A percentile compares a stretch with the other conserved stretches of the same genome.
phyloP scores from a whole-genome alignment of 2,888 invertebrate genomes.

The Anoplius nigerrimus region DNA sequence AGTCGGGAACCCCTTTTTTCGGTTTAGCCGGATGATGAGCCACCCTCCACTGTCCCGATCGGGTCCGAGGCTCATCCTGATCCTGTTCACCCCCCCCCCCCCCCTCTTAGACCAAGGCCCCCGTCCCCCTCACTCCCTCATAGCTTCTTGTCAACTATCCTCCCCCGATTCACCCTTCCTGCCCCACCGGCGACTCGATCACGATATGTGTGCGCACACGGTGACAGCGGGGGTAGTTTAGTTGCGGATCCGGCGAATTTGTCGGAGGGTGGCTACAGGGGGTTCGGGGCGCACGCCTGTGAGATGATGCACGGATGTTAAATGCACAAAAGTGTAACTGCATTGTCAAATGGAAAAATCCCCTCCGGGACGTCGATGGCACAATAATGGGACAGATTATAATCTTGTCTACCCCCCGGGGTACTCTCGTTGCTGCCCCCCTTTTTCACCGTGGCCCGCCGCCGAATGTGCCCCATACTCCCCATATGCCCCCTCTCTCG shows the following conservation, averaged over 20 bases:
- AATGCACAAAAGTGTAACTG: constrained; percentile 74
- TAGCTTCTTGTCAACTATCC: neutral
- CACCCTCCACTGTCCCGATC: constrained; percentile 56
- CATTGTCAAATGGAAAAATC: constrained; percentile 73
- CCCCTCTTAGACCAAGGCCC: neutral
- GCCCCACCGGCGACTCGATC: constrained; percentile 30
- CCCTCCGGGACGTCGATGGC: constrained; percentile 74
- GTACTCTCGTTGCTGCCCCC: constrained; percentile 26
- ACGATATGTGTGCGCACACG: constrained; percentile 4
- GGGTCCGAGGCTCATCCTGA: constrained; percentile 55
- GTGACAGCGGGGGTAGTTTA: constrained; percentile 16
- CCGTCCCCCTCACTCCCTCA: constrained; percentile 5
- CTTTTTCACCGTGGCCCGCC: constrained; percentile 20
- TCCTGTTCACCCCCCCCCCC: constrained; percentile 31
- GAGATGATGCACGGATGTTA: constrained; percentile 66
- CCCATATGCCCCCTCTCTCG: neutral
- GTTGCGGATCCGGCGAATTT: constrained; percentile 12
- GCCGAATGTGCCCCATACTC: neutral
- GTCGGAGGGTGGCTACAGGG: constrained; percentile 20
- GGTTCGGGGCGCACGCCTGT: constrained; percentile 15
- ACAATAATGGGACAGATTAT: constrained; percentile 75
- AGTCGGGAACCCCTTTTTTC: constrained; percentile 67
- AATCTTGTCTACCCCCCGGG: constrained; percentile 75
- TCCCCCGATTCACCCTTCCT: too few relatives aligned
- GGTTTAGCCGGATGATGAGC: constrained; percentile 63